Conservation (phyloP, 2,888 invertebrate species). For the Caenorhabditis japonica region DNA sequence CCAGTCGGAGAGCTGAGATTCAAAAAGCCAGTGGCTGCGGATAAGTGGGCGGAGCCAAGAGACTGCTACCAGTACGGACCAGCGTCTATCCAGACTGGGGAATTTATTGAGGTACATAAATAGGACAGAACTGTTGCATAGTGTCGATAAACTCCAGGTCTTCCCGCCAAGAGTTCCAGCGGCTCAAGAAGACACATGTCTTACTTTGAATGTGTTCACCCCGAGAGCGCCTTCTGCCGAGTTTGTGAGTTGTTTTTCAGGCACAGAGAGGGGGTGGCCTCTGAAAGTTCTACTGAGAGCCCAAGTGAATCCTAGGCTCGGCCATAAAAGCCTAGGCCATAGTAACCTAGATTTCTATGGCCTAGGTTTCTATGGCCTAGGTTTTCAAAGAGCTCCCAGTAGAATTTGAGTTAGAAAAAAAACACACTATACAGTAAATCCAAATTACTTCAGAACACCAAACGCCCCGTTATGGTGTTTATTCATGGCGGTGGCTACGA, state of each 20-base stretch:
- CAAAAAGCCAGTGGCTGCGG: conserved; percentile 45
- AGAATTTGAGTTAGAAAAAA: too few species aligned
- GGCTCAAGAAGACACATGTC: conserved; percentile 37
- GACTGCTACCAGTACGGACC: conserved; percentile 61
- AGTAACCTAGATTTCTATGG: too few species aligned
- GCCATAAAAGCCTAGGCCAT: too few species aligned
- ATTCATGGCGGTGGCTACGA: conserved; percentile 51
- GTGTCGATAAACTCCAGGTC: too few species aligned
- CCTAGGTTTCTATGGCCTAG: too few species aligned
- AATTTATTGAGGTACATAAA: too few species aligned
- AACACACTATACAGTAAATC: too few species aligned
- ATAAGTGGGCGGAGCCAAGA: conserved; percentile 45
- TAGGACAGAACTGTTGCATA: too few species aligned
- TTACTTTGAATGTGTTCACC: conserved; percentile 55
- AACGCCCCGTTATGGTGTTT: conserved; percentile 29
- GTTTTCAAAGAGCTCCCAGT: neutral
- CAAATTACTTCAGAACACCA: too few species aligned
- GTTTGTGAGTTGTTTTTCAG: conserved; percentile 31
- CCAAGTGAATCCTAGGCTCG: too few species aligned
- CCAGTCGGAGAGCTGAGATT: conserved; percentile 13
- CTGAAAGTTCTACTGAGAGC: too few species aligned
- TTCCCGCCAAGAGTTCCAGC: neutral
- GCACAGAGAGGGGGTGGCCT: too few species aligned
- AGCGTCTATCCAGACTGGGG: conserved; percentile 52
- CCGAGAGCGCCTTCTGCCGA: conserved; percentile 32